phyloP scores from a whole-genome alignment of 2,113 vertebrate species.

The Alouatta palliata region DNA sequence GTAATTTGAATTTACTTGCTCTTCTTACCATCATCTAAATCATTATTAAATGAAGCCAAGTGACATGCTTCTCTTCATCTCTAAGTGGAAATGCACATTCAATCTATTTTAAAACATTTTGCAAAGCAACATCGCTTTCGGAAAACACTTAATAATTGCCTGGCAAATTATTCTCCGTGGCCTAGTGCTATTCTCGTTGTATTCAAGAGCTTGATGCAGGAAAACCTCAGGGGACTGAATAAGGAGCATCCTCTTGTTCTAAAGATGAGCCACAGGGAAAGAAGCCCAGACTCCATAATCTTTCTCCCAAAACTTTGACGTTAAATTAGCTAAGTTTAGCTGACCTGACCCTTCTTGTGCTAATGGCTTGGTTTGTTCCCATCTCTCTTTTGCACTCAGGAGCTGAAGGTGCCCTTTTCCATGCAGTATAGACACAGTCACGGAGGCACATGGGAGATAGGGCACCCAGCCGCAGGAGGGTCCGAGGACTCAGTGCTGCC shows the following conservation, averaged over 20 bases:
- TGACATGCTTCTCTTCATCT: conserved; percentile 21
- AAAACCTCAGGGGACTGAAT: background rate
- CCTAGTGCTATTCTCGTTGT: conserved; percentile 20
- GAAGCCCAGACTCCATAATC: background rate
- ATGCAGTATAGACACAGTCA: background rate
- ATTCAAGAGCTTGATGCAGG: background rate
- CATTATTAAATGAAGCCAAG: conserved; percentile 60
- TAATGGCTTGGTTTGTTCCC: background rate
- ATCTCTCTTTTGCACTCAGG: background rate
- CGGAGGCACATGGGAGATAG: accelerated
- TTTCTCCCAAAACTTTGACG: background rate
- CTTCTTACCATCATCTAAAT: conserved; percentile 60
- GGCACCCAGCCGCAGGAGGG: background rate
- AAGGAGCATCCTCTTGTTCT: background rate
- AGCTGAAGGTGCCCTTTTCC: background rate
- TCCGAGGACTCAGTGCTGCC: background rate
- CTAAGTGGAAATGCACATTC: conserved; percentile 53
- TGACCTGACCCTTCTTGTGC: background rate
- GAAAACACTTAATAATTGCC: conserved; percentile 63
- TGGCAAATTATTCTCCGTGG: conserved; percentile 30
- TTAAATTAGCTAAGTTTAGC: background rate
- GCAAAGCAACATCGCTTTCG: conserved; percentile 59
- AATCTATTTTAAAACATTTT: conserved; percentile 69
- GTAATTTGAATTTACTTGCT: conserved; percentile 64
- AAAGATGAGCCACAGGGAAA: background rate